Percentiles rank a stretch among this genome's conserved stretches.
Conservation (phyloP, 2,797 vertebrate genomes). For the Sarcophilus harrisii region DNA sequence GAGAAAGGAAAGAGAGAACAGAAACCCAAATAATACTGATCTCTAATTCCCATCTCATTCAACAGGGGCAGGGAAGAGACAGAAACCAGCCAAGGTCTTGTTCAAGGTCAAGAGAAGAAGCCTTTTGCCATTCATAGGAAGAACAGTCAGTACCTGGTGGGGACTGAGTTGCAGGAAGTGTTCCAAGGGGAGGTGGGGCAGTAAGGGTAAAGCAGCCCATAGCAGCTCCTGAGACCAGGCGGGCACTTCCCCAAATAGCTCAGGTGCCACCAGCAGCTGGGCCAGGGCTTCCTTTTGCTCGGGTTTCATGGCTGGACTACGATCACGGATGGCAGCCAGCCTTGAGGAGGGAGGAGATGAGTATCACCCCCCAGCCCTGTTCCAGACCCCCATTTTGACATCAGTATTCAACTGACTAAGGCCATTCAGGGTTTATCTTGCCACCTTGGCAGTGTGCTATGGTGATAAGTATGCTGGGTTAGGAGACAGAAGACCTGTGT, state of each 20-base stretch:
- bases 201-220: constrained; percentile 88
- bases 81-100: background rate
- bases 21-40: background rate
- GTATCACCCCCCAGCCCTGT: constrained; percentile 10
- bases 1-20: background rate
- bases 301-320: constrained; percentile 91
- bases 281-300: constrained; percentile 92
- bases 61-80: background rate
- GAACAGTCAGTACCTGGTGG: constrained; percentile 87
- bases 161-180: constrained; percentile 92
- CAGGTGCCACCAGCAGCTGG: constrained; percentile 90
- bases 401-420: constrained; percentile 79
- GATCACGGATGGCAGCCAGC: constrained; percentile 90
- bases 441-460: background rate
- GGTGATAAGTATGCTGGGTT: background rate
- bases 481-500: background rate
- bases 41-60: background rate
- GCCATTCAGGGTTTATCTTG: constrained; percentile 89
- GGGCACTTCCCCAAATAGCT: constrained; percentile 89
- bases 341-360: constrained; percentile 77
- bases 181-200: constrained; percentile 91
- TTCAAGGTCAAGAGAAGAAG: background rate
- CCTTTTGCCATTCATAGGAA: background rate
- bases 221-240: constrained; percentile 92
- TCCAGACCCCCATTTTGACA: background rate